Evolutionary conservation across 1,140 invertebrate species (phyloP), one percentile per base, ranked within the genome.

Genomic region (Aphaenogaster ashmeadi): DNA sequence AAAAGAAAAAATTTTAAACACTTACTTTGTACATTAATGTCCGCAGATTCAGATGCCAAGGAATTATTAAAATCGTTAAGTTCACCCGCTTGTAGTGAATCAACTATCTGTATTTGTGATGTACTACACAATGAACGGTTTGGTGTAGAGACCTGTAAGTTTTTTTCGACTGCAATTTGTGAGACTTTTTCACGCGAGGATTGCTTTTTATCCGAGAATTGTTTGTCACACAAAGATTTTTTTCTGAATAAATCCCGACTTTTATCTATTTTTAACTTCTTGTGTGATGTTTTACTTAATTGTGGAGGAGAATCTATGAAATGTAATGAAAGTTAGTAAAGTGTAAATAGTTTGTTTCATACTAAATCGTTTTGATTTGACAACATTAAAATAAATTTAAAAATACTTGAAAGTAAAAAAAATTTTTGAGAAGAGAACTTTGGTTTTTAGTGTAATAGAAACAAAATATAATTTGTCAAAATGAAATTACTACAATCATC

Each of bases 261-360:
- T 36, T 72, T 72, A 36, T 72, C 7, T 15, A 9, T 36, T 52
- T 41, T 75, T 58, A 41, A 41, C 18, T 58, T 75, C 6, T 75
- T 58, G 4, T 54, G 33, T 56, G 71, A 7, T 58, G 6, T 41
- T 11, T 75, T 47, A 47, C 3, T 2, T 21, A 75, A 58, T n/a
- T 56, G 33, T 33, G 18, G n/a, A 75, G 36, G 2, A 27, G 6
- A 21, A 58, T 75, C 72, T 75, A 41, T 54, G 56, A 56, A 74
- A 74, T 74, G 0, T 74, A 21, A 74, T 74, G n/a, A 56, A 75
- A 56, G 9, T 75, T 75, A 54, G 1, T 75, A 56, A 41, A 75
- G 1, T 21, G 9, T 75, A 1, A 75, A 75, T 11, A 74, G 8
- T 58, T 27, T 75, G 4, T 62, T 36, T 33, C n/a, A 56, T 0